phyloP scores from a whole-genome alignment of 2,888 invertebrate genomes.

The Darwinula stevensoni region DNA sequence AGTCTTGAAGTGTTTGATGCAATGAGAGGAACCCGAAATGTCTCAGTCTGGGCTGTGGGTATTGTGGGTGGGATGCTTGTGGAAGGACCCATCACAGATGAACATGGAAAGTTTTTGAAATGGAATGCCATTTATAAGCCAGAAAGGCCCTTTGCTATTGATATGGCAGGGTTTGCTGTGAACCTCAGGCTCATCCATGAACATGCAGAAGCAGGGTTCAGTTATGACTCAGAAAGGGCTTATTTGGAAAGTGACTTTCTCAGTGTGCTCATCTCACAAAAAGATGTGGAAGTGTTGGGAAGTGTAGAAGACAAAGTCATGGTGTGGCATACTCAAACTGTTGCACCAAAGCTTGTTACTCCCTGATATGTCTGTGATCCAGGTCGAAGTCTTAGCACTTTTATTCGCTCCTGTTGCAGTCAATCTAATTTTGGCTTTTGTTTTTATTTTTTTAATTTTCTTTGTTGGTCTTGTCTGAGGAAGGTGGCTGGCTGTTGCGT shows the following conservation, averaged over 20 bases:
- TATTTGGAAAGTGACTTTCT: no score
- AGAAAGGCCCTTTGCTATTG: constrained; percentile 39
- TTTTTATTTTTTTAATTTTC: no score
- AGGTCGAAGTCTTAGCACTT: no score
- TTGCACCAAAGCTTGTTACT: background rate
- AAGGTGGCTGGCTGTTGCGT: no score
- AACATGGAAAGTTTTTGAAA: constrained; percentile 25
- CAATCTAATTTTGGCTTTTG: no score
- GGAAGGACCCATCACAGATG: constrained; percentile 51
- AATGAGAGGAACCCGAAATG: constrained; percentile 48
- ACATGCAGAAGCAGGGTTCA: background rate
- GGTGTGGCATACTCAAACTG: constrained; percentile 74
- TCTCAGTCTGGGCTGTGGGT: constrained; percentile 86
- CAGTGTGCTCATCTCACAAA: no score
- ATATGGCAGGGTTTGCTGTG: constrained; percentile 92
- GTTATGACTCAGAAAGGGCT: no score
- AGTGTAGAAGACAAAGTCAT: no score
- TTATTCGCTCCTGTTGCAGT: no score
- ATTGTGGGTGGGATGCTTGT: constrained; percentile 80
- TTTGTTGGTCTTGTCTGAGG: no score
- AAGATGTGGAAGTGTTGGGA: no score
- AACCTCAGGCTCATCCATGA: constrained; percentile 21
- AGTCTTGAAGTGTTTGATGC: constrained; percentile 62
- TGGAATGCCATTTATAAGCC: constrained; percentile 39
- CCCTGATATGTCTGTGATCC: no score